Evolutionary conservation across 2,888 invertebrate genomes (phyloP), one percentile per base, ranked within the genome.

Genomic region (Acronicta leporina): DNA sequence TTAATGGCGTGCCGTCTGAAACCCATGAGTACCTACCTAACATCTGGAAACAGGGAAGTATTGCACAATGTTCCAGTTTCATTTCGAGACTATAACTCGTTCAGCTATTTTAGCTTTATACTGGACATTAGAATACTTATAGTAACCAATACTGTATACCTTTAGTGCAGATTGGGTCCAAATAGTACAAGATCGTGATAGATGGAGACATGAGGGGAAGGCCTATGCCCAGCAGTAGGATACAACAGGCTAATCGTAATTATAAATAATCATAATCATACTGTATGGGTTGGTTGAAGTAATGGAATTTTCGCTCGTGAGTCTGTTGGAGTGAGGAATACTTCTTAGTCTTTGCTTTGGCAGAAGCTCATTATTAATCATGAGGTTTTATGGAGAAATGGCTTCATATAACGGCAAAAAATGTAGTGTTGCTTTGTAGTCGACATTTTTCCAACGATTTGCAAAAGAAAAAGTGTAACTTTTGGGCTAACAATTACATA

Each of bases 41-140:
- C 81, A 83, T 84, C 83, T 83, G 83, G 81, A 73, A 72, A 63
- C 62, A 50, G 49, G 67, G 60, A 51, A 63, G 44, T 43, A 43
- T 81, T 84, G 73, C 82, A 77, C 79, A 85, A 85, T 72, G 66
- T 63, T 47, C 66, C 52, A 67, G 64, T 75, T 71, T 63, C 75
- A 62, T 69, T 79, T 62, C 58, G 54, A 54, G 50, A 65, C 68
- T 72, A 74, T 75, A 80, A 84, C 80, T 84, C 79, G 75, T 75
- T 83, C 83, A 74, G 73, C 79, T 73, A 73, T 77, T 73, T 68
- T 58, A 54, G 65, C 43, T 53, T 58, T 61, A 57, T 45, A 47
- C 51, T 70, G 57, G 2, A 70, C 45, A 38, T 20, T 27, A 27
- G 0, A 38, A 63, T n/a, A n/a, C n/a, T n/a, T n/a, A n/a, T n/a